Percentiles rank a stretch among this genome's conserved stretches.
phyloP scores from a whole-genome alignment of 2,888 invertebrate genomes.

The Myopa testacea region DNA sequence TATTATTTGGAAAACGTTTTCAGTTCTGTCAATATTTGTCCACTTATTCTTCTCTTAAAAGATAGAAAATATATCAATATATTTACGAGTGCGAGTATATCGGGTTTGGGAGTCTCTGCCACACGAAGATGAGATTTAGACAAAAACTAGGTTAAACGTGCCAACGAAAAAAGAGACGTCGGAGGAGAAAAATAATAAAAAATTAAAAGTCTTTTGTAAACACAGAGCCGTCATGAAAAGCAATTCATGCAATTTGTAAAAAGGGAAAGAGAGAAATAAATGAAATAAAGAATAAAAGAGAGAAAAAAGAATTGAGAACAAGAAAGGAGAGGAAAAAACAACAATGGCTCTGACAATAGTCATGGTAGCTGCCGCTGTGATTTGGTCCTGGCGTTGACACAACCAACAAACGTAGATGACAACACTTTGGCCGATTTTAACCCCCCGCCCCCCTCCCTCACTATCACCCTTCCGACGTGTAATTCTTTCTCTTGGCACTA shows the following conservation, averaged over 20 bases:
- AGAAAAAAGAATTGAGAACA: background rate
- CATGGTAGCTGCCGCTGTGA: background rate
- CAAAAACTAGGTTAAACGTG: background rate
- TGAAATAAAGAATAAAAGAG: background rate
- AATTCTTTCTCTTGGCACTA: too few relatives aligned
- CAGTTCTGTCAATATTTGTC: too few relatives aligned
- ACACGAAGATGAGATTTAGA: too few relatives aligned
- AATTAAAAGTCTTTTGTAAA: slow-evolving; percentile 17
- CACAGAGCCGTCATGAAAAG: background rate
- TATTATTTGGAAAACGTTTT: too few relatives aligned
- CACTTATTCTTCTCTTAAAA: too few relatives aligned
- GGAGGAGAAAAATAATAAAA: slow-evolving; percentile 5
- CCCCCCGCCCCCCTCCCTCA: background rate
- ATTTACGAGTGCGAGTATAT: too few relatives aligned
- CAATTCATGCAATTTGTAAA: slow-evolving; percentile 18
- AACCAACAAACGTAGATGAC: background rate
- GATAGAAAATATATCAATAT: too few relatives aligned
- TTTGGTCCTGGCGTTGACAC: background rate
- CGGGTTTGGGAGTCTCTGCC: too few relatives aligned
- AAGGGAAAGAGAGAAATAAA: background rate
- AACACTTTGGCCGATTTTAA: background rate
- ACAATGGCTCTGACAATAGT: background rate
- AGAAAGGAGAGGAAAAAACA: too few relatives aligned
- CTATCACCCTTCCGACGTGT: background rate
- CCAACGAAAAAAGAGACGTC: background rate